These are phyloP conservation scores for Liodrosophila aerea DNA, from an alignment of 2,888 invertebrate species.

Conservation along the genomic window DNA sequence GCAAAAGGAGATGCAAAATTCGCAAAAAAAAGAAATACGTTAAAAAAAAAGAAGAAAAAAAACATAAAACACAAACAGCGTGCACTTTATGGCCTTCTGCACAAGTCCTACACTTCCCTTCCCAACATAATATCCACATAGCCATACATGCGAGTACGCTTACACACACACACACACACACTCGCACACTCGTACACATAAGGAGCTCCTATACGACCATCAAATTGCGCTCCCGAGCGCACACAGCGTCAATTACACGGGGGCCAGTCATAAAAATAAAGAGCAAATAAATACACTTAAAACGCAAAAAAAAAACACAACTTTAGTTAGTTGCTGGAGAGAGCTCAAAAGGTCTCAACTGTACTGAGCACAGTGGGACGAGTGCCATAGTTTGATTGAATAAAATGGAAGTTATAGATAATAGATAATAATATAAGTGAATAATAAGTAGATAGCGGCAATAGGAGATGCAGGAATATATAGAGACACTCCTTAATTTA, in stretches of 20 bases:
- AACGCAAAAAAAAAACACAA: slow-evolving; percentile 33
- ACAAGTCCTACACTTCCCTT: neutral
- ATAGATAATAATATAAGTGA: too few relatives aligned
- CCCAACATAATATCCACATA: neutral
- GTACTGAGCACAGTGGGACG: slow-evolving; percentile 19
- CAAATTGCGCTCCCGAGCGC: slow-evolving; percentile 60
- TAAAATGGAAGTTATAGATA: too few relatives aligned
- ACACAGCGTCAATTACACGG: slow-evolving; percentile 74
- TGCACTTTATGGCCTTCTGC: slow-evolving; percentile 60
- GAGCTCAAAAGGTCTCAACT: slow-evolving; percentile 17
- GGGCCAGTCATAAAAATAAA: slow-evolving; percentile 73
- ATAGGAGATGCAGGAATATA: too few relatives aligned
- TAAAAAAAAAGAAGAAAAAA: slow-evolving; percentile 28
- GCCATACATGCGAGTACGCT: too few relatives aligned
- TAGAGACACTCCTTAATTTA: too few relatives aligned
- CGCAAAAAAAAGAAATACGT: slow-evolving; percentile 11
- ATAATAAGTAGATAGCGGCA: too few relatives aligned
- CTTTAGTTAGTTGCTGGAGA: slow-evolving; percentile 34
- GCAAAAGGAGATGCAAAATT: slow-evolving; percentile 22
- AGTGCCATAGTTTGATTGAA: neutral
- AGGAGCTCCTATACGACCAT: slow-evolving; percentile 54
- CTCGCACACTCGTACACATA: neutral
- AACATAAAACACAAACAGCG: slow-evolving; percentile 47
- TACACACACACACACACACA: neutral
- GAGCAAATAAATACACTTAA: slow-evolving; percentile 77